Evolutionary conservation across 2,888 invertebrate species (phyloP).

Genomic region (Ceriagrion tenellum): DNA sequence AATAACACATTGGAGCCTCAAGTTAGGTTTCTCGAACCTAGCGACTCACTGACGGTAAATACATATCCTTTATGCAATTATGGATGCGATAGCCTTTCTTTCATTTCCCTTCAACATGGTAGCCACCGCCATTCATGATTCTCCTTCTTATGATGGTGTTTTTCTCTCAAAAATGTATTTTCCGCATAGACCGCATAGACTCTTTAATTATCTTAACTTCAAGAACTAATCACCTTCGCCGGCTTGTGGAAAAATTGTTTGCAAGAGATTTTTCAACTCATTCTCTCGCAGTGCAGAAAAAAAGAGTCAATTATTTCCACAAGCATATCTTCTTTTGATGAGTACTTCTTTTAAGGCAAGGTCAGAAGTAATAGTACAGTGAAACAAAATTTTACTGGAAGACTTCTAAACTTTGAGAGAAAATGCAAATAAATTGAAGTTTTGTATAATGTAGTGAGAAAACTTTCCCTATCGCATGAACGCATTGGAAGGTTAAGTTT

Average conservation of each 20-base stretch:
- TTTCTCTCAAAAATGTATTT: neutral
- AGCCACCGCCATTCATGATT: neutral
- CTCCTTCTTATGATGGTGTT: neutral
- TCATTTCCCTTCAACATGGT: neutral
- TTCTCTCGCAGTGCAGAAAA: neutral
- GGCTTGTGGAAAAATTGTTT: neutral
- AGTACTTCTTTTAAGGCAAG: no score
- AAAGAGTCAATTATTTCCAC: no score
- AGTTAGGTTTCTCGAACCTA: neutral
- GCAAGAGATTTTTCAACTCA: neutral
- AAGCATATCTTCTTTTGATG: no score
- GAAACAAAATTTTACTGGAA: no score
- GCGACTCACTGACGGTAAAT: slow-evolving; percentile 2
- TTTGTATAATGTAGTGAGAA: no score
- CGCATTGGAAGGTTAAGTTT: no score
- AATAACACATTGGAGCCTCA: neutral
- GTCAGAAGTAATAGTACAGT: no score
- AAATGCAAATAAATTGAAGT: no score
- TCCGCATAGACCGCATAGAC: no score
- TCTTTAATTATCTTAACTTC: no score
- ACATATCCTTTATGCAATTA: neutral
- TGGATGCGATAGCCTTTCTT: neutral
- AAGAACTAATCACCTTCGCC: neutral
- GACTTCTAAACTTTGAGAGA: no score
- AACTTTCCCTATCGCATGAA: no score